A percentile compares a stretch with the other conserved stretches of the same genome.
Evolutionary conservation across 2,888 invertebrate species (phyloP).

Genomic region (Rhorus exstirpatorius): DNA sequence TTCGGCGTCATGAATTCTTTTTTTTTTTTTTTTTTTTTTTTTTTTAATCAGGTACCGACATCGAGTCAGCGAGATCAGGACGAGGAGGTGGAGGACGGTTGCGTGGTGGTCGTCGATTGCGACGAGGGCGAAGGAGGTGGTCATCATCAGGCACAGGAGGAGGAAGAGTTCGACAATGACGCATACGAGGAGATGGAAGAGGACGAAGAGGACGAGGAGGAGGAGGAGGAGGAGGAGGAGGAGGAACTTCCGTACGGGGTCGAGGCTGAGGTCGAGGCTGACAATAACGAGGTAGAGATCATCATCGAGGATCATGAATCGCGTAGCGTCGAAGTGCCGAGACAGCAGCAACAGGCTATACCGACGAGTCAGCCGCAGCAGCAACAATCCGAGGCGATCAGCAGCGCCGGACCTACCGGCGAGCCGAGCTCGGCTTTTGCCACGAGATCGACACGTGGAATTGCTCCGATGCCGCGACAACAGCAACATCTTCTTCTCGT

Average conservation of each 20-base stretch:
- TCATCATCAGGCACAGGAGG: constrained; percentile 85
- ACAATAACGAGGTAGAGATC: constrained; percentile 89
- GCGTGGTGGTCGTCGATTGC: constrained; percentile 92
- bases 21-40: background rate
- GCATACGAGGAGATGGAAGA: constrained; percentile 84
- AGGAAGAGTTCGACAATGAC: constrained; percentile 87
- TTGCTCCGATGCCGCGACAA: constrained; percentile 87
- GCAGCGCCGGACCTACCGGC: constrained; percentile 88
- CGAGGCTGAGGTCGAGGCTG: constrained; percentile 87
- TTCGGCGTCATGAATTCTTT: background rate
- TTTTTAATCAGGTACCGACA: constrained; percentile 91
- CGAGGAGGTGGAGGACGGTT: constrained; percentile 89
- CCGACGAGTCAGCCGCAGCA: constrained; percentile 88
- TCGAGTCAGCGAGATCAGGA: constrained; percentile 95
- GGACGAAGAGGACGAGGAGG: constrained; percentile 83
- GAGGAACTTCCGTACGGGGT: constrained; percentile 84
- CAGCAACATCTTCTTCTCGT: constrained; percentile 86
- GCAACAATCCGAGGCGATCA: constrained; percentile 90
- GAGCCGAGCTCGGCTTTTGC: constrained; percentile 83
- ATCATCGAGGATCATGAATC: constrained; percentile 88
- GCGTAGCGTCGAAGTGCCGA: constrained; percentile 88
- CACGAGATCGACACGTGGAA: constrained; percentile 84
- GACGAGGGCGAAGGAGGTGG: constrained; percentile 91
- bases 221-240: constrained; percentile 84
- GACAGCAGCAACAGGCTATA: constrained; percentile 86